These are phyloP conservation scores for Enteromius treurensis DNA, from an alignment of 2,797 vertebrate genomes.

Conservation along the genomic window DNA sequence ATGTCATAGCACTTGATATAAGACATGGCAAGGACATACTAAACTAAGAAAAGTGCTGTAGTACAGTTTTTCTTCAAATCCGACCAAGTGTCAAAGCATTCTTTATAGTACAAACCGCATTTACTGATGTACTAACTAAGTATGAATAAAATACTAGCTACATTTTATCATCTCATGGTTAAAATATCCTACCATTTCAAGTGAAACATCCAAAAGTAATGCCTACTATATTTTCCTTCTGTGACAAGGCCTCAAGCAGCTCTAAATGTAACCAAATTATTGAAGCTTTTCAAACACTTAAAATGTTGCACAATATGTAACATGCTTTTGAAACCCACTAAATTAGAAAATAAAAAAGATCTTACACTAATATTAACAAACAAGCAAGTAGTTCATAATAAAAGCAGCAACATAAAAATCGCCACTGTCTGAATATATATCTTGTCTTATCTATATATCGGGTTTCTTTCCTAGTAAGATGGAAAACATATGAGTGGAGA, in stretches of 20 bases:
- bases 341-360: too few relatives aligned
- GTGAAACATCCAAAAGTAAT: neutral
- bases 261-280: neutral
- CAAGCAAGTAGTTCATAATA: neutral
- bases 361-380: neutral
- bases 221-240: neutral
- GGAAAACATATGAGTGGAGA: neutral
- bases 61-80: neutral
- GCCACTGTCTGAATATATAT: too few relatives aligned
- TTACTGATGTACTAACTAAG: neutral
- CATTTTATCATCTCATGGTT: neutral
- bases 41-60: neutral
- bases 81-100: neutral
- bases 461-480: neutral
- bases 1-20: constrained; percentile 5
- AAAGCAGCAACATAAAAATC: neutral
- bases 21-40: constrained; percentile 24
- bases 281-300: neutral
- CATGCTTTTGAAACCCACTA: neutral
- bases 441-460: too few relatives aligned
- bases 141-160: neutral
- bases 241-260: neutral
- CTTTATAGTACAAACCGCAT: neutral
- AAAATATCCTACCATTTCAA: neutral
- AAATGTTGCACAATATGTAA: neutral